phyloP scores from a whole-genome alignment of 2,888 invertebrate genomes.

The Rhagonycha fulva region DNA sequence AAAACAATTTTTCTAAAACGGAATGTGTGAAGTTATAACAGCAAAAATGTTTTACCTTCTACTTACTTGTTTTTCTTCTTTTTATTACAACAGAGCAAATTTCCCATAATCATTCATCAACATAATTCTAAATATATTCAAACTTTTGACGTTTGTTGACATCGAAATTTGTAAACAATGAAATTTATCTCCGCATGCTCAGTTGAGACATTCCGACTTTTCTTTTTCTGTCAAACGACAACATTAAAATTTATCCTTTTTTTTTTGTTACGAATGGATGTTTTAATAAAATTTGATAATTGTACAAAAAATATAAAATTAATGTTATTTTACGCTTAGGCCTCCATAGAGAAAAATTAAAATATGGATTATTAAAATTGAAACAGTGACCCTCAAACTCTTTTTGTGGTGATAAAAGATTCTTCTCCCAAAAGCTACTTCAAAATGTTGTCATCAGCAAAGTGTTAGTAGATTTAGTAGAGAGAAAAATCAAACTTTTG shows the following conservation, averaged over 20 bases:
- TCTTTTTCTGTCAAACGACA: background rate
- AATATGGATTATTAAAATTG: no score
- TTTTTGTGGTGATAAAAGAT: no score
- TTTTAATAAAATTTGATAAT: no score
- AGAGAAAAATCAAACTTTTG: no score
- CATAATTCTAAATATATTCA: slow-evolving; percentile 17
- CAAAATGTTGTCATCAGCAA: no score
- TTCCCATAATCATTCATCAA: slow-evolving; percentile 46
- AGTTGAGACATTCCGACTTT: background rate
- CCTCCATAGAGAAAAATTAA: no score
- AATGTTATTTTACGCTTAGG: no score
- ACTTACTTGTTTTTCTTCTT: slow-evolving; percentile 40
- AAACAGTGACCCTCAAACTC: no score
- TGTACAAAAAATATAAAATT: no score
- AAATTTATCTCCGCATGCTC: background rate
- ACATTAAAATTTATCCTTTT: background rate
- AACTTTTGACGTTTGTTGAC: slow-evolving; percentile 21
- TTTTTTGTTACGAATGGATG: no score
- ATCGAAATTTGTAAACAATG: slow-evolving; percentile 37
- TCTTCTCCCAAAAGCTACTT: no score
- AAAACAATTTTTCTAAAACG: slow-evolving; percentile 71
- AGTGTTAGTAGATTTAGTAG: no score
- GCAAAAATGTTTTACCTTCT: background rate
- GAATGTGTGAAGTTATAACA: background rate
- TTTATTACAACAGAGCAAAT: slow-evolving; percentile 43